Base-by-base conservation (phyloP, 1,140 invertebrate species). In the Calliphora vicina region DNA sequence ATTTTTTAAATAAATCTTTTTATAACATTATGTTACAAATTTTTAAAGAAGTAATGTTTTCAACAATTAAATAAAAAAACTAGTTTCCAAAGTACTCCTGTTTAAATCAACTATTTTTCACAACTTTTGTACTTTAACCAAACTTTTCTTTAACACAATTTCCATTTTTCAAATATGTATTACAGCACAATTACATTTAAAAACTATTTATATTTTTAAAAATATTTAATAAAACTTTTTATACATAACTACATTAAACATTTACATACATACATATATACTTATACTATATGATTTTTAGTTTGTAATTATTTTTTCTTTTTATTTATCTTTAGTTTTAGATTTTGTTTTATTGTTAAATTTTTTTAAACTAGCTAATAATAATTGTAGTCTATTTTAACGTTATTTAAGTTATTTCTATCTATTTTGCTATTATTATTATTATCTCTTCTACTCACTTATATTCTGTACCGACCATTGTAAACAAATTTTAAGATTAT, bases 131-230 rank as follows among this genome's bases (percentile, higher is more conserved):
- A n/a, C n/a, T n/a, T n/a, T n/a, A n/a, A n/a, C n/a, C n/a, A n/a
- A n/a, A n/a, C n/a, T n/a, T n/a, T n/a, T n/a, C n/a, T n/a, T n/a
- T n/a, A n/a, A n/a, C n/a, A n/a, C n/a, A n/a, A n/a, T n/a, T n/a
- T n/a, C n/a, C n/a, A n/a, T n/a, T n/a, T n/a, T n/a, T n/a, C 35
- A 35, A 35, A 5, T 35, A 15, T 57, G 50, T 57, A 5, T n/a
- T n/a, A 15, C 15, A 57, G 1, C n/a, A n/a, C 15, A 57, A 57
- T 57, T 57, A n/a, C 6, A 1, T 57, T 57, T 57, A n/a, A 57
- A n/a, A 57, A 57, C 50, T 57, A 57, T 57, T 57, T 57, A 57
- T 57, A 57, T 57, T 57, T 57, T 57, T 57, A 57, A 57, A 57
- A 57, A 57, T 57, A 57, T 57, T 57, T 57, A 57, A 57, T 57